Conservation (phyloP, 1,140 invertebrate species). For the Macrobrachium nipponense region DNA sequence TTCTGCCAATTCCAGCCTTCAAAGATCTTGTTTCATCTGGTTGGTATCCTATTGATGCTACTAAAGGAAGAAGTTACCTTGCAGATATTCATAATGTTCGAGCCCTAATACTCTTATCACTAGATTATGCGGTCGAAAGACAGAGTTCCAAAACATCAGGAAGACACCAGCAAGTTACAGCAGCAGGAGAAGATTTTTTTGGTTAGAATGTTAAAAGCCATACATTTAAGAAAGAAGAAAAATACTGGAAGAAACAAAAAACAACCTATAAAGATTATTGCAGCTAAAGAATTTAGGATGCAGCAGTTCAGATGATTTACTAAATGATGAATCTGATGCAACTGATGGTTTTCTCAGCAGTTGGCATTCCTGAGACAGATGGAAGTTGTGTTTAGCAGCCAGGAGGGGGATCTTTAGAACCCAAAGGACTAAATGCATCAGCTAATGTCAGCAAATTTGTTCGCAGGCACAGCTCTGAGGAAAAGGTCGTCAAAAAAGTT, state of each 20-base stretch:
- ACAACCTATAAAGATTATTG: neutral
- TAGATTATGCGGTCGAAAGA: conserved; percentile 26
- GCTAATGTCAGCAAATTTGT: conserved; percentile 31
- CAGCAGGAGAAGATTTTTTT: conserved; percentile 43
- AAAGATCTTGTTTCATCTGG: conserved; percentile 6
- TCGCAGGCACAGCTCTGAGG: conserved; percentile 21
- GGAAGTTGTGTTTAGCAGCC: conserved; percentile 52
- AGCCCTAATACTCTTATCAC: conserved; percentile 35
- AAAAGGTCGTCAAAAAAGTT: conserved; percentile 21
- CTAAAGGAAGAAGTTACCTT: conserved; percentile 17
- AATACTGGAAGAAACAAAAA: neutral
- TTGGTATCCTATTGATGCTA: neutral
- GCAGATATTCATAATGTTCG: conserved; percentile 47
- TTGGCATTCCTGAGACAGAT: conserved; percentile 44
- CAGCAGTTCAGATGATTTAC: conserved; percentile 48
- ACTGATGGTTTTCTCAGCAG: conserved; percentile 37
- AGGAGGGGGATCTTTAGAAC: conserved; percentile 33
- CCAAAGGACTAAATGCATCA: conserved; percentile 24
- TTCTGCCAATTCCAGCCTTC: neutral
- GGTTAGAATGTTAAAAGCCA: neutral
- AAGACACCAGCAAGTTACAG: conserved; percentile 24
- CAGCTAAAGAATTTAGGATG: neutral
- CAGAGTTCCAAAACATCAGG: neutral
- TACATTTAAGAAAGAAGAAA: conserved; percentile 2
- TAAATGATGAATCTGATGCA: conserved; percentile 40